Base-by-base conservation (phyloP, 2,888 invertebrate species). In the Cynaeus angustus region DNA sequence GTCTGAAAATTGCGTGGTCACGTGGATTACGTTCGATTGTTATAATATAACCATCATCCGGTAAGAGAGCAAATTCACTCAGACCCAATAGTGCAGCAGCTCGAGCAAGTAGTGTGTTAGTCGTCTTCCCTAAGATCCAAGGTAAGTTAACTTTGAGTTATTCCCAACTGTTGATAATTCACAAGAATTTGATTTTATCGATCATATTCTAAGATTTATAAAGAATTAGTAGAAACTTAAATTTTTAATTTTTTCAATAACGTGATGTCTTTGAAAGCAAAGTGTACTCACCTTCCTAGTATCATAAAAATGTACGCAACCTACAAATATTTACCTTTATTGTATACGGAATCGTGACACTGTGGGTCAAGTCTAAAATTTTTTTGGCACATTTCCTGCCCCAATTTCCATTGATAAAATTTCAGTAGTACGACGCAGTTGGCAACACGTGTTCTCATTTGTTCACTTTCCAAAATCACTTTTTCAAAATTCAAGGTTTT, bases 21-120 rank as follows among this genome's bases (percentile, higher is more conserved):
- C 65, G 65, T 65, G 65, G 53, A 65, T 65, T 45, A 41, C 26
- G 30, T 65, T 65, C 53, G 53, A 53, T 55, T 65, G 65, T 65
- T 53, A 65, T 53, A 53, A 53, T 26, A 50, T 28, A 37, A 21
- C 50, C 41, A 62, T 41, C 65, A 43, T 26, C 65, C 43, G 53
- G 21, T 53, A 53, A 12, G 65, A 53, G 33, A 61, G 48, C 16
- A 53, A 55, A 53, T 30, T 65, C 26, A 65, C 46, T 53, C 66
- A 66, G 10, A 45, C 56, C 55, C 37, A 56, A 14, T 13, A 56
- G 66, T 66, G 66, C 56, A 21, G 66, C 37, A 37, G 48, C 4
- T 21, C 56, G 48, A 48, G 52, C 37, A 26, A 33, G 66, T 46
- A 4, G 21, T 66, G 55, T 48, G 56, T 13, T 7, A n/a, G 45